Base-by-base conservation (phyloP, 1,140 invertebrate genomes). In the Conus ventricosus region DNA sequence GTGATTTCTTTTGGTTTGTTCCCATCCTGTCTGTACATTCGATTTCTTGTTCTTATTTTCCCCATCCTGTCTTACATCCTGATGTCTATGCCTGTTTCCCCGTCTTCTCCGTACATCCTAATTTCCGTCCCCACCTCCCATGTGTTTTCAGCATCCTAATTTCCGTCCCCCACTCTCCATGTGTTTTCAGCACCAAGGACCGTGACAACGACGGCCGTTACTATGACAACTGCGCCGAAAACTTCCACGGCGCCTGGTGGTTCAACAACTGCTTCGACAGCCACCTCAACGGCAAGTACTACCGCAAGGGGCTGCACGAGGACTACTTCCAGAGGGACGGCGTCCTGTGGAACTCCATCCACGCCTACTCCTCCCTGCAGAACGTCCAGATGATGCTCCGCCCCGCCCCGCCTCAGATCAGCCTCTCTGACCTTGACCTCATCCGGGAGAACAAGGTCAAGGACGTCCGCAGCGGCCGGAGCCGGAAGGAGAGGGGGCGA, bases 221-320 rank as follows among this genome's bases (percentile, higher is more conserved):
- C 75, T 97, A 97, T 71, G 97, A 97, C 84, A 97, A 96, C 88
- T 98, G 97, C 92, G 97, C 97, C 0, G 94, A 96, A 81, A 93
- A 95, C 85, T 96, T 95, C 91, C 91, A 94, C 20, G 96, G 95
- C 20, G 96, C 95, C 6, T 96, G 96, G 96, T 96, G 96, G 96
- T 96, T 95, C 90, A 95, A 95, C 67, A 97, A 98, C 94, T 99
- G 98, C 95, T 98, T 98, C 93, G 97, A 98, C 93, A 98, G 97
- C 2, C 98, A 99, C 96, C 96, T 99, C 55, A 99, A 99, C 94
- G 98, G 98, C 5, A 97, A 97, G 89, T 99, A 98, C 94, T 95
- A 96, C 87, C 91, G 91, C 85, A 92, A 94, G 81, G 94, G 92
- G 25, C 91, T 91, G 84, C 95, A 95, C 85, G 92, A 91, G 82